Percentiles rank a stretch among this genome's conserved stretches.
phyloP scores from a whole-genome alignment of 2,888 invertebrate genomes.

The Isotomurus palustris region DNA sequence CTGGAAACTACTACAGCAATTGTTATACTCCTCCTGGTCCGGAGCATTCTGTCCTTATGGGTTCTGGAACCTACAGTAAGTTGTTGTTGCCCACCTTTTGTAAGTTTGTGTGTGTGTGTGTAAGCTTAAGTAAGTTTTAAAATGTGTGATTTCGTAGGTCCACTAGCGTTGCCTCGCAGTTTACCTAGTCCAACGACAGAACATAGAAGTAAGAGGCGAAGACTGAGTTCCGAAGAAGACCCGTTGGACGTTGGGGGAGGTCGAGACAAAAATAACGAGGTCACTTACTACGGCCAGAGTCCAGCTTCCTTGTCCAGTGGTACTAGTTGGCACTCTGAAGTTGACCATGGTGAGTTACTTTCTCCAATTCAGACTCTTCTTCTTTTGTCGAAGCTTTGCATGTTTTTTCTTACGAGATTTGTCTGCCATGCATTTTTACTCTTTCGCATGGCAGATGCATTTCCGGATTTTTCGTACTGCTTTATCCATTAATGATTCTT shows the following conservation, averaged over 20 bases:
- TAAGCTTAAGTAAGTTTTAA: background rate
- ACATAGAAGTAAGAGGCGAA: slow-evolving; percentile 55
- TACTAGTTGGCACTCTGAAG: slow-evolving; percentile 56
- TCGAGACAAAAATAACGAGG: slow-evolving; percentile 51
- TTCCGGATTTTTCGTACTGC: no score
- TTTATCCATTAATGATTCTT: no score
- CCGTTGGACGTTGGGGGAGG: slow-evolving; percentile 48
- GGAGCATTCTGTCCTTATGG: slow-evolving; percentile 61
- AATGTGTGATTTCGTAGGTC: slow-evolving; percentile 49
- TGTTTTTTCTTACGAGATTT: no score
- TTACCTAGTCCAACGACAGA: slow-evolving; percentile 53
- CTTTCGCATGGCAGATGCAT: no score
- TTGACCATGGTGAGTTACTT: slow-evolving; percentile 52
- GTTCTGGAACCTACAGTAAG: slow-evolving; percentile 70
- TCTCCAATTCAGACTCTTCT: background rate
- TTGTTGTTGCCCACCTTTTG: background rate
- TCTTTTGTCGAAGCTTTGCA: background rate
- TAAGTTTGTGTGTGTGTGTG: background rate
- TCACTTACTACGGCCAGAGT: slow-evolving; percentile 56
- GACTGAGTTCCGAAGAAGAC: slow-evolving; percentile 57
- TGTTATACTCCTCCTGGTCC: slow-evolving; percentile 69
- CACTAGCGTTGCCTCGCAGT: slow-evolving; percentile 51
- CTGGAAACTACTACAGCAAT: slow-evolving; percentile 70
- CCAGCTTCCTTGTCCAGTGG: slow-evolving; percentile 53
- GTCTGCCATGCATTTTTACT: no score